These are phyloP conservation scores for Phalacrocorax brasilianus DNA, from an alignment of 2,113 vertebrate species.

Conservation along the genomic window DNA sequence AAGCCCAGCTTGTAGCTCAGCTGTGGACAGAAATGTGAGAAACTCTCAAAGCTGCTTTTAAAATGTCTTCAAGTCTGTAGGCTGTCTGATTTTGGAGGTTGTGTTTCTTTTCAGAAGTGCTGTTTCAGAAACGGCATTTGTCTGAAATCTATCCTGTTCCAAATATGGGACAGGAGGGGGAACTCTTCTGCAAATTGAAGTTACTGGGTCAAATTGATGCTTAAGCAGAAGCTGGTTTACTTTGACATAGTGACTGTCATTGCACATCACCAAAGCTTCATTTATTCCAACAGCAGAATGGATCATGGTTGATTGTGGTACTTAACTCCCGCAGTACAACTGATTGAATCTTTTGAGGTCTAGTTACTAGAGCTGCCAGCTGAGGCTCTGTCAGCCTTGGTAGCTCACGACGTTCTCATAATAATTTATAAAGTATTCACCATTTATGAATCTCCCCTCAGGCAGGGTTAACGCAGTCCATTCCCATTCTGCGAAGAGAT, in stretches of 20 bases:
- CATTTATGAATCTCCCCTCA: slow-evolving; percentile 4
- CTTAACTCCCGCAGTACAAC: neutral
- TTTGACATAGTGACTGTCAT: neutral
- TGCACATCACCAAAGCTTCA: neutral
- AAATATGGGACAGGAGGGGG: neutral
- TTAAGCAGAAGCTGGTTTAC: neutral
- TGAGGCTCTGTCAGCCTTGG: neutral
- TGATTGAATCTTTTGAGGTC: neutral
- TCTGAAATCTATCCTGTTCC: neutral
- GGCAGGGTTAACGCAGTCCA: slow-evolving; percentile 87
- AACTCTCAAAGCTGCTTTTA: neutral
- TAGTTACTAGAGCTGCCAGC: neutral
- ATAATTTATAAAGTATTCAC: neutral
- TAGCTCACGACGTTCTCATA: neutral
- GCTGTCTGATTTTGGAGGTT: neutral
- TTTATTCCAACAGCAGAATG: neutral
- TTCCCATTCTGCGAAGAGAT: slow-evolving; percentile 92
- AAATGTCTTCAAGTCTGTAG: neutral
- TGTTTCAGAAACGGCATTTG: neutral
- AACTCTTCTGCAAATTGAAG: neutral
- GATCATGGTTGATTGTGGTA: neutral
- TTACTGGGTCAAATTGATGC: neutral
- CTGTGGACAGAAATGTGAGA: neutral
- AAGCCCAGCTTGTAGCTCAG: neutral
- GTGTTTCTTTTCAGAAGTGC: neutral